These are phyloP conservation scores for Sylvilagus floridanus DNA, from an alignment of 2,797 vertebrate species.

Conservation along the genomic window DNA sequence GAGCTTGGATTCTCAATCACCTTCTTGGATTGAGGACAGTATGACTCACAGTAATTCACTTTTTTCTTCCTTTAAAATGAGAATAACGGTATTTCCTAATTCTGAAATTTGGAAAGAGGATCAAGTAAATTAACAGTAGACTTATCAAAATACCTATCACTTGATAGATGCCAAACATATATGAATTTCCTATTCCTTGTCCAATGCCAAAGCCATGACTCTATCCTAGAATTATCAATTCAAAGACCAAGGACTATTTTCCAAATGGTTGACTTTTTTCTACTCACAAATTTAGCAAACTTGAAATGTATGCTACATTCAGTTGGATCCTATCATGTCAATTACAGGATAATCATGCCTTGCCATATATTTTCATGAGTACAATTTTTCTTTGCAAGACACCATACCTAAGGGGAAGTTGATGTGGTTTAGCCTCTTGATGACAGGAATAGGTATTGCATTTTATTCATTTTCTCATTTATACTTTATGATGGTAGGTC, in stretches of 20 bases:
- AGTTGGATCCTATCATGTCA: background rate
- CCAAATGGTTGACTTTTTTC: background rate
- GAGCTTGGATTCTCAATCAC: background rate
- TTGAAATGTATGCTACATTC: background rate
- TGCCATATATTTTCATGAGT: background rate
- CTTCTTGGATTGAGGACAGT: background rate
- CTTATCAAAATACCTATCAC: background rate
- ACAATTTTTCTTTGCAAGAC: background rate
- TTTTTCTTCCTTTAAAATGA: conserved; percentile 13
- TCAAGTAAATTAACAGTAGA: background rate
- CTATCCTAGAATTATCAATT: background rate
- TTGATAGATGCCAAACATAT: background rate
- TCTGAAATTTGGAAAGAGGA: background rate
- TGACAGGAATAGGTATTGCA: background rate
- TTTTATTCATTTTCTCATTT: background rate
- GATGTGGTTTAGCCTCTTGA: background rate
- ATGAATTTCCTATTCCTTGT: background rate
- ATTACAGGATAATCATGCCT: background rate
- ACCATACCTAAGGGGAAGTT: background rate
- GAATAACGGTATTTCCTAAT: background rate
- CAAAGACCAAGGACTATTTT: background rate
- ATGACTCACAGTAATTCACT: background rate
- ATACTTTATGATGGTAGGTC: background rate
- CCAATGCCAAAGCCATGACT: background rate
- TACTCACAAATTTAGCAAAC: background rate